Conservation (phyloP, 2,113 vertebrate genomes). For the Probosciger aterrimus region DNA sequence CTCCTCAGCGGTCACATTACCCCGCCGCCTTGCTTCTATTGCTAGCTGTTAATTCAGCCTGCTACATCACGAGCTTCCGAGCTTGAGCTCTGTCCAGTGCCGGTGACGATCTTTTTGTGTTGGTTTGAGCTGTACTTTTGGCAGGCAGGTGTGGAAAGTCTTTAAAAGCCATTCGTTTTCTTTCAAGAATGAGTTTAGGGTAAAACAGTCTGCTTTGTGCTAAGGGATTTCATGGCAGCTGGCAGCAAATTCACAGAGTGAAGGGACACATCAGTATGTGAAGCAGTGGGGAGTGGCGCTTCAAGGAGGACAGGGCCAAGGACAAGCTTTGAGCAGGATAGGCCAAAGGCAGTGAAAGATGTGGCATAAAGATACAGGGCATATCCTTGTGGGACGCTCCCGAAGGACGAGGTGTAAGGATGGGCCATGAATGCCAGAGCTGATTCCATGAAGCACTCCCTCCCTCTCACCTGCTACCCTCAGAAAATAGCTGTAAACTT, state of each 20-base stretch:
- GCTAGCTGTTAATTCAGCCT: neutral
- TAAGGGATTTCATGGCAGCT: neutral
- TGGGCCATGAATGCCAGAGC: neutral
- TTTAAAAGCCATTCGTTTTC: rapidly evolving
- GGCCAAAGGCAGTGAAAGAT: neutral
- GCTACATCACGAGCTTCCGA: neutral
- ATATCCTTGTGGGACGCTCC: rapidly evolving
- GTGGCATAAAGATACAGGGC: no score
- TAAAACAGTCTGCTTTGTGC: neutral
- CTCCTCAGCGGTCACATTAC: neutral
- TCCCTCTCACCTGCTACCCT: neutral
- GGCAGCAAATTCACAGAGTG: neutral
- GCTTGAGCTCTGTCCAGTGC: neutral
- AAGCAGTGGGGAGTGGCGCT: rapidly evolving
- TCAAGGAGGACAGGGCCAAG: neutral
- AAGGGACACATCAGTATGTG: rapidly evolving
- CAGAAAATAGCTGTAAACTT: neutral
- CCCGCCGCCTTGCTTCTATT: neutral
- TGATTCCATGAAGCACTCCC: rapidly evolving
- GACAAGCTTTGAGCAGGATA: neutral
- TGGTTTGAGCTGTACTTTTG: neutral
- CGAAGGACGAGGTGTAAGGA: neutral
- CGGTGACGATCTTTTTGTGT: rapidly evolving
- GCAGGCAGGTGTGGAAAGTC: neutral
- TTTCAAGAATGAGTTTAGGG: neutral